Base-by-base conservation (phyloP, 2,113 vertebrate species). In the Malurus elegans region DNA sequence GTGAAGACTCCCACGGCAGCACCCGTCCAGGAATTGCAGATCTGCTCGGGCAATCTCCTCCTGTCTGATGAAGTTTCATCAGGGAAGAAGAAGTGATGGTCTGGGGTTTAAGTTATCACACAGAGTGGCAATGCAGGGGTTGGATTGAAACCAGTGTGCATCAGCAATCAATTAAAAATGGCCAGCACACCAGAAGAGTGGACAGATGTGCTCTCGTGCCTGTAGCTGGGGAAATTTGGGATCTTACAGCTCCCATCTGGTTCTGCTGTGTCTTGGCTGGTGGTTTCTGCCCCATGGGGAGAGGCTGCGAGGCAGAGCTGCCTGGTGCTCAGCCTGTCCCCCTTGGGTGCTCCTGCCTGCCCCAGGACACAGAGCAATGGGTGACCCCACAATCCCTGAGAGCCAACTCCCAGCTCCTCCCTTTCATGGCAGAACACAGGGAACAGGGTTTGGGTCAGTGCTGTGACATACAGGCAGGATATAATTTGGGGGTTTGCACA, bases 1-100 rank as follows among this genome's bases (percentile, higher is more conserved):
- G 81, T 91, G 91, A 92, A 95, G 90, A 91, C 71, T 96, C 93
- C 90, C 92, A 96, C 21, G 0, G 74, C 86, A 92, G 82, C 90
- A 94, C 79, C 66, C 56, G 8, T 74, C 79, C 81, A 94, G 71
- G 78, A 94, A 88, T 12, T 78, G 51, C 44, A 66, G 8, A 54
- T 70, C 65, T 87, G 4, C 48, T 91, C 69, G 45, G 45, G 32
- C 25, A 89, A 73, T 19, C 36, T 85, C 74, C 58, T 92, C 32
- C 21, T 79, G 18, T 31, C 61, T 75, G 62, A n/a, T 14, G 11
- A 80, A 65, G 10, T 51, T 92, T 84, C 29, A 53, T 21, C 3
- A 26, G 31, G 19, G 2, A 9, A 48, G 81, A 57, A 69, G 64
- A 78, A 17, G 25, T 26, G 36, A 34, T 40, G 40, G 4, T 28